Conservation (phyloP, 2,797 vertebrate genomes). For the Lithobates pipiens region DNA sequence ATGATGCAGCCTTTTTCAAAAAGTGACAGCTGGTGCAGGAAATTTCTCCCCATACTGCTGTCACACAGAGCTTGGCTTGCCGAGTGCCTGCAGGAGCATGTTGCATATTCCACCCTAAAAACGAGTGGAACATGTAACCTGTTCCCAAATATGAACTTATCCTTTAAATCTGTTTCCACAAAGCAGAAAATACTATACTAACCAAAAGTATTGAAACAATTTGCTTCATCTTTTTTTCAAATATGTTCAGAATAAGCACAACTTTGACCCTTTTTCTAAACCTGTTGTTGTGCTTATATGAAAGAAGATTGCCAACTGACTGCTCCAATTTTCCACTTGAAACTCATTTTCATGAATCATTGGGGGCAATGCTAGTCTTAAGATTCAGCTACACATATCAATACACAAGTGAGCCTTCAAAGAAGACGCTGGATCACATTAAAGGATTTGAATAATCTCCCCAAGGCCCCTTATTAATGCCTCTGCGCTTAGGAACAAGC, state of each 20-base stretch:
- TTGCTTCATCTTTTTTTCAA: no score
- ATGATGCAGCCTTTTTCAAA: no score
- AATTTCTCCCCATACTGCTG: no score
- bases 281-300: background rate
- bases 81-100: no score
- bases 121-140: no score
- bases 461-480: slow-evolving; percentile 27
- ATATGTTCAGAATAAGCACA: background rate
- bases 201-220: background rate
- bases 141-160: no score
- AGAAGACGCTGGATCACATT: slow-evolving; percentile 40
- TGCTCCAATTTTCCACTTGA: slow-evolving; percentile 3
- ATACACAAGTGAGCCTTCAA: slow-evolving; percentile 49
- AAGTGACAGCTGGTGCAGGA: no score
- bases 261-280: background rate
- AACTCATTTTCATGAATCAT: slow-evolving; percentile 28
- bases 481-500: background rate
- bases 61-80: no score
- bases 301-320: background rate
- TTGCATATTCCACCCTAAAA: no score
- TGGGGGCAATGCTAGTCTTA: background rate
- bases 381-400: slow-evolving; percentile 29
- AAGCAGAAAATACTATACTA: background rate
- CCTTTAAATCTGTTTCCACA: no score
- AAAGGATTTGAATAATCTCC: slow-evolving; percentile 45